Evolutionary conservation across 1,140 invertebrate species (phyloP), one percentile per base, ranked within the genome.

Genomic region (Zelostemma sp.): DNA sequence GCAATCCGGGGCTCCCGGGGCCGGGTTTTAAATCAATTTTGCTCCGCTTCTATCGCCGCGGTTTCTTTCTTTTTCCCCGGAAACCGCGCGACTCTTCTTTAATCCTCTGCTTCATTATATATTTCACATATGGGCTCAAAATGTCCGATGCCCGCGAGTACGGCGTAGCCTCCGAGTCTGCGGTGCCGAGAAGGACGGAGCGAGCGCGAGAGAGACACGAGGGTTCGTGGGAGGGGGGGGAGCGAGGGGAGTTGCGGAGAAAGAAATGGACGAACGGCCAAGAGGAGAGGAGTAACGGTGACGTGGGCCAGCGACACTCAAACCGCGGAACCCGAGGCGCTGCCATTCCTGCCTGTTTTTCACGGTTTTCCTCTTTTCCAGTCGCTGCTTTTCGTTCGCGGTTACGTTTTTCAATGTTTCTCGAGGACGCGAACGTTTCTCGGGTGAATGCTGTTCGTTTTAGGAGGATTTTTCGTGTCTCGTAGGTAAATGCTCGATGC

Each of bases 211-310:
- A 8, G 15, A 17, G 28, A 21, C 60, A 54, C 54, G 51, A 55
- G 41, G 45, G 33, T 31, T 33, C 28, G 18, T 14, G 33, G 14
- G 41, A 28, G 18, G 19, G 31, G 16, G 35, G n/a, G 9, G 47
- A 15, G 28, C 45, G 16, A 18, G 25, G 11, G 43, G 48, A 51
- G 41, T 35, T 8, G 16, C 15, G 57, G 35, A 51, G 17, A 56
- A 63, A 53, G 53, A 51, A 56, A 65, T 31, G 41, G 31, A 65
- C 62, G 51, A 38, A 25, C 25, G 63, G 51, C 3, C 21, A 56
- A 67, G 62, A 69, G 72, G 68, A 73, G 75, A 75, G 76, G 73
- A 74, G 67, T 80, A 80, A 79, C 78, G 77, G 78, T 80, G 79
- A 82, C 79, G 77, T 73, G 68, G 59, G 56, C 14, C 78, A 81